phyloP scores from a whole-genome alignment of 2,888 invertebrate genomes.

The Bellardia pandia region DNA sequence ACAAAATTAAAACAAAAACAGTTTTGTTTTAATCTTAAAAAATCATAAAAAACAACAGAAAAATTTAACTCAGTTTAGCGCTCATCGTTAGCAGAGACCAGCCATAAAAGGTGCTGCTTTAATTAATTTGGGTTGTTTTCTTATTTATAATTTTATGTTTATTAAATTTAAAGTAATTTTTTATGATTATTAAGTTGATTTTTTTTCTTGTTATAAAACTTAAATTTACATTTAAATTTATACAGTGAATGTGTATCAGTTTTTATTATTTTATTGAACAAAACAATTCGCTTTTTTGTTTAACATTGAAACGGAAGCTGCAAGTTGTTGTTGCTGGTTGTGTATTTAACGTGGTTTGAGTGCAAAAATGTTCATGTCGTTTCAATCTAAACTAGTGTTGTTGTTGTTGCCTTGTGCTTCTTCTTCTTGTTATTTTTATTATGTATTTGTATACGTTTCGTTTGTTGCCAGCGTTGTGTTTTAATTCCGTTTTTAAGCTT shows the following conservation, averaged over 20 bases:
- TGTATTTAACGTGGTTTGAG: slow-evolving; percentile 36
- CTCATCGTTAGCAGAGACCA: neutral
- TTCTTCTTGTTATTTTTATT: slow-evolving; percentile 3
- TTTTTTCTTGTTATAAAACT: neutral
- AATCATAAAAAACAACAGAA: slow-evolving; percentile 20
- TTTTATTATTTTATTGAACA: slow-evolving; percentile 34
- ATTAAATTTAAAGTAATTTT: slow-evolving; percentile 34
- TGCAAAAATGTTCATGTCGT: slow-evolving; percentile 40
- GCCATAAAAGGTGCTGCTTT: slow-evolving; percentile 45
- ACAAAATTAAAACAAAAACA: slow-evolving; percentile 11
- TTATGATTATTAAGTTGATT: neutral
- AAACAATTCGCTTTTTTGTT: neutral
- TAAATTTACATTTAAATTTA: slow-evolving; percentile 24
- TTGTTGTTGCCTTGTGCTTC: slow-evolving; percentile 1
- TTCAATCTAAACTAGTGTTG: slow-evolving; percentile 11
- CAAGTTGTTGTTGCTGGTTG: slow-evolving; percentile 12
- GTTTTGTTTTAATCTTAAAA: slow-evolving; percentile 30
- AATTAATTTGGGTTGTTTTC: slow-evolving; percentile 9
- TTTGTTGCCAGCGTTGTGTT: slow-evolving; percentile 26
- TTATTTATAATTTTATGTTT: slow-evolving; percentile 8
- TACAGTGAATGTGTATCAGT: slow-evolving; percentile 24
- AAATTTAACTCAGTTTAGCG: slow-evolving; percentile 15
- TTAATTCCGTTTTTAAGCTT: slow-evolving; percentile 64
- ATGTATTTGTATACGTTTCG: neutral
- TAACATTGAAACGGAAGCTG: slow-evolving; percentile 67